phyloP scores from a whole-genome alignment of 35 echinoderm and acorn worm genomes.

The Lytechinus pictus region DNA sequence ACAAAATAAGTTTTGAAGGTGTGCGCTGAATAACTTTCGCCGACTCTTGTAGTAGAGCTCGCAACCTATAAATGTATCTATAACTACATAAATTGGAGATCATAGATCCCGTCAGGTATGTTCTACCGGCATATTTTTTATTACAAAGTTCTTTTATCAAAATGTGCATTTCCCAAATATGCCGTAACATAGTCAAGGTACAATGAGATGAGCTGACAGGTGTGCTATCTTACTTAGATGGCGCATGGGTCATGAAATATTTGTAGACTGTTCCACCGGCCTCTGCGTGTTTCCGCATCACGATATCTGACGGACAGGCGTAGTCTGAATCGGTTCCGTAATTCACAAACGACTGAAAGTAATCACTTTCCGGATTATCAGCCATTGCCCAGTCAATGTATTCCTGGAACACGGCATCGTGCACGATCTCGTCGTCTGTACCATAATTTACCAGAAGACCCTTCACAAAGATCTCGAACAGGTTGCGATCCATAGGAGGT shows the following conservation, averaged over 20 bases:
- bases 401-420: conserved; percentile 62
- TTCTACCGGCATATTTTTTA: too few species aligned
- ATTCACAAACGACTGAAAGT: conserved; percentile 46
- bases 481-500: background rate
- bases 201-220: too few species aligned
- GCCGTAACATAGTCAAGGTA: too few species aligned
- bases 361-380: conserved; percentile 66
- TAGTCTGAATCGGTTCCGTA: conserved; percentile 12
- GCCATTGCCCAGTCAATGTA: conserved; percentile 75
- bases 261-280: conserved; percentile 51
- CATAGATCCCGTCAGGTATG: too few species aligned
- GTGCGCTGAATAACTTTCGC: too few species aligned
- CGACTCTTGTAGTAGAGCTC: too few species aligned
- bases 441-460: background rate
- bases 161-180: too few species aligned
- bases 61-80: too few species aligned
- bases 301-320: conserved; percentile 32
- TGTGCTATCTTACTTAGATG: conserved; percentile 20
- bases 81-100: too few species aligned
- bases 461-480: background rate
- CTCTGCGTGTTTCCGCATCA: conserved; percentile 18
- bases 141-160: too few species aligned
- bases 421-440: conserved; percentile 34
- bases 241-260: conserved; percentile 72
- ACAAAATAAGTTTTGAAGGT: too few species aligned